phyloP scores from a whole-genome alignment of 2,888 invertebrate genomes.

The Hypomecis atomaria region DNA sequence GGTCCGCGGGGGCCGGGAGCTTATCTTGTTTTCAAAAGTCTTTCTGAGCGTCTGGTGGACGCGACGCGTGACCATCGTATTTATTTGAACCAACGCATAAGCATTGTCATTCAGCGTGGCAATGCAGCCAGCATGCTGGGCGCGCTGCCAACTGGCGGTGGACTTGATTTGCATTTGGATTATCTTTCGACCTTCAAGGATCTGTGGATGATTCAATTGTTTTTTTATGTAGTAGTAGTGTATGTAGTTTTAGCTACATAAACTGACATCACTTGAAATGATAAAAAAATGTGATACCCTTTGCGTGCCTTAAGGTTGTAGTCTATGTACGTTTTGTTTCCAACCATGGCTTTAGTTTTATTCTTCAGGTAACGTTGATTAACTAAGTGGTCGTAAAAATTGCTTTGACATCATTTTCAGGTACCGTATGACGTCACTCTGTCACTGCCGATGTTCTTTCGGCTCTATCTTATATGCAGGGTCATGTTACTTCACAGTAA shows the following conservation, averaged over 20 bases:
- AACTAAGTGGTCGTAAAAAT: neutral
- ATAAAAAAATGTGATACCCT: conserved; percentile 13
- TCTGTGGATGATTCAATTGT: too few relatives aligned
- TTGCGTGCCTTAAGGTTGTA: conserved; percentile 43
- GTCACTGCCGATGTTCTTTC: conserved; percentile 99
- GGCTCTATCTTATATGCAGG: conserved; percentile 99
- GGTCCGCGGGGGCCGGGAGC: too few relatives aligned
- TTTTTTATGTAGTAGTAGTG: too few relatives aligned
- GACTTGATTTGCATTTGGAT: too few relatives aligned
- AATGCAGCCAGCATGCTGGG: too few relatives aligned
- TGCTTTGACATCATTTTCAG: conserved; percentile 58
- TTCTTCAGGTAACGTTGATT: neutral
- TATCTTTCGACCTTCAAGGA: too few relatives aligned
- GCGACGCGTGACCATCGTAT: too few relatives aligned
- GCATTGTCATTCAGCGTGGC: too few relatives aligned
- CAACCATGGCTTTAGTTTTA: neutral
- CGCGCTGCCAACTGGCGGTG: too few relatives aligned
- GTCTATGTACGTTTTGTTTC: conserved; percentile 3
- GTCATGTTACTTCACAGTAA: conserved; percentile 99
- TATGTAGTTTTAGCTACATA: neutral
- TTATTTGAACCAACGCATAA: too few relatives aligned
- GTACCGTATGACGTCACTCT: conserved; percentile 98
- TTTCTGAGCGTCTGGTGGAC: too few relatives aligned
- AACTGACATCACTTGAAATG: conserved; percentile 56
- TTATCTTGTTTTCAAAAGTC: too few relatives aligned